Evolutionary conservation across 2,113 vertebrate species (phyloP).

Genomic region (Rhineura floridana): DNA sequence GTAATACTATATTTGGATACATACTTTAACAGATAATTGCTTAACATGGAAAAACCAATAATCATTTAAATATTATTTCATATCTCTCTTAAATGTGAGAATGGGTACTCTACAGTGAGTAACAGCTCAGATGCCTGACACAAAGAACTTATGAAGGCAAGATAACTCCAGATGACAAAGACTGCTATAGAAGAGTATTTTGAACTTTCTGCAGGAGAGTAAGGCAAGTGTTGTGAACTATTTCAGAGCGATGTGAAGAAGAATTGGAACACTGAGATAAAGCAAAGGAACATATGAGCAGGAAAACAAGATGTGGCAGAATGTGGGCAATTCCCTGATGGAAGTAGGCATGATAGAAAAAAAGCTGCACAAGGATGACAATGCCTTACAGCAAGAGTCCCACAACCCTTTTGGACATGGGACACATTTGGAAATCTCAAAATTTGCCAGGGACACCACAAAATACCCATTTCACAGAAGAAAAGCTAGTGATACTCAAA

Average conservation of each 20-base stretch:
- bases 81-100: not conserved
- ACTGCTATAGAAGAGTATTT: not conserved
- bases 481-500: too few relatives aligned
- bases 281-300: not conserved
- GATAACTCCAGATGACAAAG: not conserved
- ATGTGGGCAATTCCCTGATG: not conserved
- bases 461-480: too few relatives aligned
- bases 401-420: too few relatives aligned
- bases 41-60: not conserved
- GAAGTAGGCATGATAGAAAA: not conserved
- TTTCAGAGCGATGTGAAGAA: not conserved
- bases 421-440: too few relatives aligned
- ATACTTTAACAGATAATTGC: not conserved
- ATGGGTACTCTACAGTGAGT: not conserved
- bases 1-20: not conserved
- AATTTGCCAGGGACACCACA: too few relatives aligned
- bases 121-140: not conserved
- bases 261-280: not conserved
- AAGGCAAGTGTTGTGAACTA: not conserved
- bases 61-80: not conserved
- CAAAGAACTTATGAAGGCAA: not conserved
- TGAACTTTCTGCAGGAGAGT: not conserved
- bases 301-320: not conserved
- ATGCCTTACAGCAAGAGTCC: conserved; percentile 23
- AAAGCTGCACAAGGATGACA: too few relatives aligned